Evolutionary conservation across 2,888 invertebrate genomes (phyloP).

Genomic region (Drosophila conformis): DNA sequence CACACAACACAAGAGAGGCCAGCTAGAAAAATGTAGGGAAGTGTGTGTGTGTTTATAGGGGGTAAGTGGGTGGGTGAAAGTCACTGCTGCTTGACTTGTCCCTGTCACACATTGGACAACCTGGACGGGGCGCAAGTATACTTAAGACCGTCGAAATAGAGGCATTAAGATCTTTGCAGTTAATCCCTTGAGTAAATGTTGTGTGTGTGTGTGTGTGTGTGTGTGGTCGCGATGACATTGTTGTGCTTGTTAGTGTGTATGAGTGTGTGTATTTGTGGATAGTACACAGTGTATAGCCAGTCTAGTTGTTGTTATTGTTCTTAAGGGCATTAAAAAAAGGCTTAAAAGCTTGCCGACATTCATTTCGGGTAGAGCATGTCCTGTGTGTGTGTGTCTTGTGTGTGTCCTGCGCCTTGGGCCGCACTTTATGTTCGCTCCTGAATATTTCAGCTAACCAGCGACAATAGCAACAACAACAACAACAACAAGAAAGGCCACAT

Average conservation of each 20-base stretch:
- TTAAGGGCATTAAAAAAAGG: constrained; percentile 77
- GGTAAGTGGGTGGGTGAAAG: constrained; percentile 25
- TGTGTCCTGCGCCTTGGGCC: constrained; percentile 49
- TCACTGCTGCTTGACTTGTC: constrained; percentile 75
- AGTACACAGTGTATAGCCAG: constrained; percentile 46
- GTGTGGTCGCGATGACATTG: constrained; percentile 63
- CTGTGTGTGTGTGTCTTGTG: constrained; percentile 18
- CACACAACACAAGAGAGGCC: constrained; percentile 63
- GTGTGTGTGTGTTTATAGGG: neutral
- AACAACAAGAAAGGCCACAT: constrained; percentile 30
- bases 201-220: constrained; percentile 48
- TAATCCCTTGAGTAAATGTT: constrained; percentile 83
- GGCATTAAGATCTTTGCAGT: constrained; percentile 82
- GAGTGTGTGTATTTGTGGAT: constrained; percentile 23
- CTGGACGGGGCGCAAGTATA: constrained; percentile 74
- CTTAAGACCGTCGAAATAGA: constrained; percentile 82
- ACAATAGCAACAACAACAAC: constrained; percentile 24
- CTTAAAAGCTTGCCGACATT: constrained; percentile 80
- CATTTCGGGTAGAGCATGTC: constrained; percentile 44
- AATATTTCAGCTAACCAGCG: constrained; percentile 57
- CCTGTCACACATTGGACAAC: constrained; percentile 68
- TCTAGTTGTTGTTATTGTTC: constrained; percentile 61
- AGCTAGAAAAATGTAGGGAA: constrained; percentile 62
- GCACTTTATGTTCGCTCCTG: constrained; percentile 56
- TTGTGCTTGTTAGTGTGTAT: constrained; percentile 32